Conservation (phyloP, 2,797 vertebrate genomes). For the Crocidura indochinensis region DNA sequence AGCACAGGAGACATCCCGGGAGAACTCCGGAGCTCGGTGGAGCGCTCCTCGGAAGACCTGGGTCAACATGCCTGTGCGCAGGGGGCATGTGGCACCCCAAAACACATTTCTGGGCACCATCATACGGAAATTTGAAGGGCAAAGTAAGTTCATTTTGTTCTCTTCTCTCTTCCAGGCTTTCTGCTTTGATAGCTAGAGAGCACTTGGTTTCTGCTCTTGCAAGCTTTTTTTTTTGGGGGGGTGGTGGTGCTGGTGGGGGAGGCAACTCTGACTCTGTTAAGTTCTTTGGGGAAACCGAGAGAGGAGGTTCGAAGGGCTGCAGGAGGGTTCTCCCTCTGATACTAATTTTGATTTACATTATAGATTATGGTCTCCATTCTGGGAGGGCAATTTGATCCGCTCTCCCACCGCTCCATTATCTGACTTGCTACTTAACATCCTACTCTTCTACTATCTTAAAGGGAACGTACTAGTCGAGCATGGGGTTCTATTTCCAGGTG, state of each 20-base stretch:
- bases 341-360: constrained; percentile 84
- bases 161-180: constrained; percentile 85
- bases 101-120: constrained; percentile 99
- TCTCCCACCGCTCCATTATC: constrained; percentile 76
- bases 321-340: constrained; percentile 52
- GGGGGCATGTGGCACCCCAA: constrained; percentile 99
- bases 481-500: constrained; percentile 51
- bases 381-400: constrained; percentile 77
- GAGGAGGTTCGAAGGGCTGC: constrained; percentile 79
- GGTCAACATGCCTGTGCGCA: constrained; percentile 98
- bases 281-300: constrained; percentile 83
- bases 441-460: constrained; percentile 85
- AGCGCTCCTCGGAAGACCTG: constrained; percentile 86
- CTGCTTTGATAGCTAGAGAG: constrained; percentile 83
- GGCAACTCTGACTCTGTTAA: constrained; percentile 86
- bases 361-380: constrained; percentile 76
- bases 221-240: constrained; percentile 11
- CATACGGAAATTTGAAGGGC: constrained; percentile 99
- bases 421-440: constrained; percentile 79
- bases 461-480: constrained; percentile 75
- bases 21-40: constrained; percentile 89
- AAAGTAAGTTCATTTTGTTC: constrained; percentile 95
- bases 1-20: constrained; percentile 91
- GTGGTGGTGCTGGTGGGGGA: constrained; percentile 57
- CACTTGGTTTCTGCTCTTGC: constrained; percentile 82